phyloP scores from a whole-genome alignment of 2,113 vertebrate species.

The Pituophis catenifer region DNA sequence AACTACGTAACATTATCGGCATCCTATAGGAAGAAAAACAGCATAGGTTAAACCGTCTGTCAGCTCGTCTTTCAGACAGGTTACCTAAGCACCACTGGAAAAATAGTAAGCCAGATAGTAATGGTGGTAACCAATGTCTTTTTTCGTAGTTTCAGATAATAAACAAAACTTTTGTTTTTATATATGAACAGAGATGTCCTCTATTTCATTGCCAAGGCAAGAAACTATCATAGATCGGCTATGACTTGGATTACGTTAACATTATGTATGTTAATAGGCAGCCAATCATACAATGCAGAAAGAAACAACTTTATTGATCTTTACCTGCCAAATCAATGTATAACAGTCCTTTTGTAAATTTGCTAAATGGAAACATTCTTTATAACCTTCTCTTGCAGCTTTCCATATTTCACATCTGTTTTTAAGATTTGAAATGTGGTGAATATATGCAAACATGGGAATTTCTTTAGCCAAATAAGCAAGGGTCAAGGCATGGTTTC shows the following conservation, averaged over 20 bases:
- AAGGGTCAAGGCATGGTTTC: background rate
- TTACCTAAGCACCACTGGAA: background rate
- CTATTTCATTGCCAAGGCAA: background rate
- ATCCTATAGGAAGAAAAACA: conserved; percentile 75
- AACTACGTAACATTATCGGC: conserved; percentile 97
- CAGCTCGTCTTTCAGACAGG: background rate
- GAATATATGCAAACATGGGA: background rate
- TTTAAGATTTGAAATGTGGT: background rate
- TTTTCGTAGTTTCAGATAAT: background rate
- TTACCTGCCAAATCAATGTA: background rate
- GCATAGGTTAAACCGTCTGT: background rate
- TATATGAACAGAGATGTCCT: background rate
- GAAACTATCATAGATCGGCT: background rate
- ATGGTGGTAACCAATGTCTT: background rate
- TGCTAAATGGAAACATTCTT: background rate
- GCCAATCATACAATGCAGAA: background rate
- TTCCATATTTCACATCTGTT: background rate
- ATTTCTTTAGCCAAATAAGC: background rate
- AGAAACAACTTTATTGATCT: background rate
- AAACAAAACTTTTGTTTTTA: background rate
- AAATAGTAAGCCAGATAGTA: background rate
- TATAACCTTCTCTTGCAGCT: background rate
- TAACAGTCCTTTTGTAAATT: background rate
- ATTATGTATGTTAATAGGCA: background rate
- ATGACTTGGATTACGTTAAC: background rate